phyloP scores from a whole-genome alignment of 30 jellyfish, hydroid and myxozoan species.

The Rhopilema esculentum region DNA sequence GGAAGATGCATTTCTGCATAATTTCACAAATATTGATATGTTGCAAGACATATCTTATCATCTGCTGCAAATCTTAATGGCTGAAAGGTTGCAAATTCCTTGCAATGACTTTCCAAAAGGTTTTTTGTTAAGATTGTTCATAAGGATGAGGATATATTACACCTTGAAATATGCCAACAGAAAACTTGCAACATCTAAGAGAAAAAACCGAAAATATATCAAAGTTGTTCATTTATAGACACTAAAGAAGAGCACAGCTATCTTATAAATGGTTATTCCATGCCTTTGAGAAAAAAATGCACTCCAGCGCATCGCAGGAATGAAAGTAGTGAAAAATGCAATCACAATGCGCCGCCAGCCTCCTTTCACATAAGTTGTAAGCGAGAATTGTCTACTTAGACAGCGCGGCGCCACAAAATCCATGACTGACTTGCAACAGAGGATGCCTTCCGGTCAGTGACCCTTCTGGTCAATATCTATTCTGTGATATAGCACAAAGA shows the following conservation, averaged over 20 bases:
- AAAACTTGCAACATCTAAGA: background rate
- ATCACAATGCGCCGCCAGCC: background rate
- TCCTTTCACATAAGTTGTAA: background rate
- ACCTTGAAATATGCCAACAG: slow-evolving; percentile 1
- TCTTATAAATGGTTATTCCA: background rate
- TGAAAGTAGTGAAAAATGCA: background rate
- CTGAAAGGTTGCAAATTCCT: background rate
- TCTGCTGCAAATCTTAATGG: background rate
- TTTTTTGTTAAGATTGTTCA: background rate
- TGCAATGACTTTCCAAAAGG: background rate
- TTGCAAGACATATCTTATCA: background rate
- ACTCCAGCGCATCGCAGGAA: background rate
- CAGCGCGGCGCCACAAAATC: background rate
- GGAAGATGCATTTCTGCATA: slow-evolving; percentile 6
- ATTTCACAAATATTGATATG: background rate
- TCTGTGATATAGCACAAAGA: background rate
- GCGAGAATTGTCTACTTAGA: background rate
- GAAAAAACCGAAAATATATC: slow-evolving; percentile 1
- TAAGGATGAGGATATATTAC: slow-evolving; percentile 2
- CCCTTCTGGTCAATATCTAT: background rate
- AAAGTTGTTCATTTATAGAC: slow-evolving; percentile 11
- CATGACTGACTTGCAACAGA: background rate
- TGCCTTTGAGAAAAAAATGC: background rate
- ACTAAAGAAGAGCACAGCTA: background rate
- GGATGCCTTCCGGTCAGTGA: background rate